Conservation (phyloP, 1,140 invertebrate genomes). For the Platyura marginata region DNA sequence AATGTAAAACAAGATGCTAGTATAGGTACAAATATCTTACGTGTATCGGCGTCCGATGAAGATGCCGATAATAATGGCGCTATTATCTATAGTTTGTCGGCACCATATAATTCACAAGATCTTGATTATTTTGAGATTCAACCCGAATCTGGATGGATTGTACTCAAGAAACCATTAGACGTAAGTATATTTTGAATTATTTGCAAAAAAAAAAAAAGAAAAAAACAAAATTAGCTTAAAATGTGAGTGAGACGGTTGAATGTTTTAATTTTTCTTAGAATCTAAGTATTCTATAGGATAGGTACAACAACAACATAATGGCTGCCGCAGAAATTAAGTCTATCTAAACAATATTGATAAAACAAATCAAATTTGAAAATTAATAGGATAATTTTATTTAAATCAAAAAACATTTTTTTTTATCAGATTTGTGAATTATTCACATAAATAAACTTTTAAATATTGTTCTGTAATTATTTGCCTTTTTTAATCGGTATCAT, state of each 20-base stretch:
- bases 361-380: too few species aligned
- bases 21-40: constrained; percentile 82
- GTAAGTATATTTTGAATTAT: constrained; percentile 46
- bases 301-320: constrained; percentile 16
- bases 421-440: too few species aligned
- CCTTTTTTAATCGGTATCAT: too few species aligned
- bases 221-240: neutral
- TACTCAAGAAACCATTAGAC: constrained; percentile 81
- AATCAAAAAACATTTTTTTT: neutral
- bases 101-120: constrained; percentile 65
- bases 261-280: neutral
- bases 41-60: constrained; percentile 86
- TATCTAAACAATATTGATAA: constrained; percentile 2
- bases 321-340: constrained; percentile 11
- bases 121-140: constrained; percentile 91
- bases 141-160: constrained; percentile 90
- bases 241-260: neutral
- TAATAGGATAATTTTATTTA: neutral
- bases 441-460: too few species aligned
- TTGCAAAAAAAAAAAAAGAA: neutral
- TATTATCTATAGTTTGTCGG: constrained; percentile 78
- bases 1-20: constrained; percentile 94
- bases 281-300: neutral
- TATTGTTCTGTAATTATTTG: too few species aligned
- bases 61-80: constrained; percentile 91